These are phyloP conservation scores for Drepana falcataria DNA, from an alignment of 2,888 invertebrate genomes.

Conservation along the genomic window DNA sequence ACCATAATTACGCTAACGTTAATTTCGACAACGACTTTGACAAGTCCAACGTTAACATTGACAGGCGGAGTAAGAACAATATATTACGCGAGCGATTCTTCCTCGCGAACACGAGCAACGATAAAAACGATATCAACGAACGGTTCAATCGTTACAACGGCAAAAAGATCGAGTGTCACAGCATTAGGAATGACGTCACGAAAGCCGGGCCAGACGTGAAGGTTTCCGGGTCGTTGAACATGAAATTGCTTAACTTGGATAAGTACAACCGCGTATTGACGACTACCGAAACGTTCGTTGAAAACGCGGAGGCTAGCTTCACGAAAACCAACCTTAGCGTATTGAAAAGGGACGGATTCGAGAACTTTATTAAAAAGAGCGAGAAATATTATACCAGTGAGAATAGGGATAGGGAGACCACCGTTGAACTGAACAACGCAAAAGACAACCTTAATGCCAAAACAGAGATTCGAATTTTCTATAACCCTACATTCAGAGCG, in stretches of 20 bases:
- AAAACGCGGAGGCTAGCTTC: slow-evolving; percentile 60
- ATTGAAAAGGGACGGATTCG: slow-evolving; percentile 52
- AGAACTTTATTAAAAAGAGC: slow-evolving; percentile 67
- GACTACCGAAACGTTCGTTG: slow-evolving; percentile 61
- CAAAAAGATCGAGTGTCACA: slow-evolving; percentile 68
- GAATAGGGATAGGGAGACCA: slow-evolving; percentile 47
- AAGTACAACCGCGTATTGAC: slow-evolving; percentile 65
- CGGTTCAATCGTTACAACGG: slow-evolving; percentile 48
- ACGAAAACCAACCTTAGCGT: slow-evolving; percentile 56
- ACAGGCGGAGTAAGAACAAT: slow-evolving; percentile 55
- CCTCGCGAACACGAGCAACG: slow-evolving; percentile 30
- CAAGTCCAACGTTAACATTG: slow-evolving; percentile 27
- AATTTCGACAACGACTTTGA: slow-evolving; percentile 14
- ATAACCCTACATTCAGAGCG: slow-evolving; percentile 65
- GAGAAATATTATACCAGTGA: slow-evolving; percentile 66
- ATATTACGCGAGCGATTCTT: slow-evolving; percentile 61
- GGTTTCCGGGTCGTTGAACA: slow-evolving; percentile 60
- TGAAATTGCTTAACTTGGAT: slow-evolving; percentile 63
- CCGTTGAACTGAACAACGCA: slow-evolving; percentile 42
- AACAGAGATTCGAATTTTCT: slow-evolving; percentile 68
- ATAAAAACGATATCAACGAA: slow-evolving; percentile 59
- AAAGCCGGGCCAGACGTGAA: slow-evolving; percentile 58
- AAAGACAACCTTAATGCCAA: slow-evolving; percentile 33
- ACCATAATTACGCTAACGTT: slow-evolving; percentile 61
- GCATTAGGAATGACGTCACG: slow-evolving; percentile 61